phyloP scores from a whole-genome alignment of 1,140 invertebrate genomes.

The Eciton burchellii region DNA sequence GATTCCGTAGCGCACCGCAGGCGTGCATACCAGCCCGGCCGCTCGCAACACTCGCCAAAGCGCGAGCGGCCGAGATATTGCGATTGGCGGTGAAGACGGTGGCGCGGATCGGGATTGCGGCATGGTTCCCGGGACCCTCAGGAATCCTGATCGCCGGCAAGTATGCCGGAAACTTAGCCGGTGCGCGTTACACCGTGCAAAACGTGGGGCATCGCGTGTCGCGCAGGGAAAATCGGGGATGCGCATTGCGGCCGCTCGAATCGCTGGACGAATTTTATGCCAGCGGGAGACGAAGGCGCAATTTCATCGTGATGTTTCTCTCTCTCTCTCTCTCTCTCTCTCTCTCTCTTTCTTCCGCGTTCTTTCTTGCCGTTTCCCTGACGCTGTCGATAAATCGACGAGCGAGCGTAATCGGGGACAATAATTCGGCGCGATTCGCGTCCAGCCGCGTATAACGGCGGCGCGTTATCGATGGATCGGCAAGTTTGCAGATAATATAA shows the following conservation, averaged over 20 bases:
- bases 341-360: background rate
- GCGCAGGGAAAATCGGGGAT: background rate
- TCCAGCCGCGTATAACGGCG: constrained; percentile 44
- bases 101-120: constrained; percentile 41
- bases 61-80: constrained; percentile 66
- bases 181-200: constrained; percentile 46
- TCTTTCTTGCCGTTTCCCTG: constrained; percentile 20
- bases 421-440: constrained; percentile 50
- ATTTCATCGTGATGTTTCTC: background rate
- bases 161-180: constrained; percentile 57
- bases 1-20: constrained; percentile 75
- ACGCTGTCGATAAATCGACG: constrained; percentile 35
- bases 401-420: constrained; percentile 48
- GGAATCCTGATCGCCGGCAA: constrained; percentile 45
- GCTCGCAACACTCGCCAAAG: constrained; percentile 62
- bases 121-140: constrained; percentile 20
- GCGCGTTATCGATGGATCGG: constrained; percentile 56
- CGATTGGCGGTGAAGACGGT: constrained; percentile 68
- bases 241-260: too few species aligned
- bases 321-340: background rate
- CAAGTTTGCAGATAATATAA: constrained; percentile 61
- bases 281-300: too few species aligned
- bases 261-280: constrained; percentile 3
- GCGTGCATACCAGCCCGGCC: constrained; percentile 58
- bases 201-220: constrained; percentile 7